These are phyloP conservation scores for Corythucha ciliata DNA, from an alignment of 2,888 invertebrate genomes.

Conservation along the genomic window DNA sequence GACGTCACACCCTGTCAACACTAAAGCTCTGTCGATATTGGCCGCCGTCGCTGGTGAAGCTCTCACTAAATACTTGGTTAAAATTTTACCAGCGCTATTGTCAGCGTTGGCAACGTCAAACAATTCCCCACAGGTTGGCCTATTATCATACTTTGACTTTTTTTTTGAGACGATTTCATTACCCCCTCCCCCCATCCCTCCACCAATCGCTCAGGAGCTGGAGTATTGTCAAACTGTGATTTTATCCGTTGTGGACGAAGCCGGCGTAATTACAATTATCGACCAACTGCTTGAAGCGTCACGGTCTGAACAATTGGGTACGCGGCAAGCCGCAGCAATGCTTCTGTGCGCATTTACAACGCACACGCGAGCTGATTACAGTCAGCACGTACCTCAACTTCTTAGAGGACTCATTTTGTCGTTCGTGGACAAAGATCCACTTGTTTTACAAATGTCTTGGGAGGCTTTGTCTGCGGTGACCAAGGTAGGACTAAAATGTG, in stretches of 20 bases:
- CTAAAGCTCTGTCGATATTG: slow-evolving; percentile 85
- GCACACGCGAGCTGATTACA: slow-evolving; percentile 78
- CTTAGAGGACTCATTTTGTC: slow-evolving; percentile 77
- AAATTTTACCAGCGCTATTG: slow-evolving; percentile 85
- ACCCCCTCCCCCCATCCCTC: not conserved
- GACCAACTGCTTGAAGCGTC: slow-evolving; percentile 74
- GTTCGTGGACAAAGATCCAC: slow-evolving; percentile 70
- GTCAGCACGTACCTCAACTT: slow-evolving; percentile 77
- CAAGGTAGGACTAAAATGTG: slow-evolving; percentile 46
- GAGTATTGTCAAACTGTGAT: slow-evolving; percentile 90
- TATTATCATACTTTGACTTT: not conserved
- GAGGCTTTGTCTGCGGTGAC: slow-evolving; percentile 84
- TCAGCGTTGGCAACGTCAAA: slow-evolving; percentile 62
- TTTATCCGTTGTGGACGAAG: slow-evolving; percentile 78
- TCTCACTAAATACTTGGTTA: slow-evolving; percentile 77
- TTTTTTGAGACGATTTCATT: slow-evolving; percentile 9
- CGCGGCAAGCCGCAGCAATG: slow-evolving; percentile 73
- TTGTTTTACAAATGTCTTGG: slow-evolving; percentile 78
- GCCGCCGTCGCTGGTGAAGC: slow-evolving; percentile 93
- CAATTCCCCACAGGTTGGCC: slow-evolving; percentile 44
- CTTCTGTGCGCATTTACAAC: slow-evolving; percentile 82
- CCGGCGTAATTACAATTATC: slow-evolving; percentile 77
- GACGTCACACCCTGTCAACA: slow-evolving; percentile 79
- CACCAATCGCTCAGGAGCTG: slow-evolving; percentile 51
- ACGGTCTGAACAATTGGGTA: slow-evolving; percentile 52